Conservation (phyloP, 2,888 invertebrate genomes). For the Luffia ferchaultella region DNA sequence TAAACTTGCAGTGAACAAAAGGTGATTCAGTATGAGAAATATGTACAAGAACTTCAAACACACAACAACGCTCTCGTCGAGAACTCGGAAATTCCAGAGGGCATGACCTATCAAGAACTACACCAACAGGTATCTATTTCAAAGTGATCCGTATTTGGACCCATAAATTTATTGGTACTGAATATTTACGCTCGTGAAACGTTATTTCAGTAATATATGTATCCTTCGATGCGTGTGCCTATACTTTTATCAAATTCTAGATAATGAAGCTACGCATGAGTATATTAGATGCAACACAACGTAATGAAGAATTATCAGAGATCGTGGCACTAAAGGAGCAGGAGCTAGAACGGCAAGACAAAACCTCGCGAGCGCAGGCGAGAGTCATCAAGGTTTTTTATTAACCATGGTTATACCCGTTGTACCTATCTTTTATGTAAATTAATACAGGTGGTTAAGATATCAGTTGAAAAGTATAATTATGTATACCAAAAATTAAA, state of each 20-base stretch:
- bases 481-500: no score
- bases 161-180: no score
- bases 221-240: not conserved
- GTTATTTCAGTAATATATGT: not conserved
- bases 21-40: conserved; percentile 52
- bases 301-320: conserved; percentile 55
- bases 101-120: conserved; percentile 38
- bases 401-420: not conserved
- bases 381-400: conserved; percentile 64
- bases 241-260: conserved; percentile 20
- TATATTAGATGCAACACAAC: conserved; percentile 46
- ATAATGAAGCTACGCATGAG: conserved; percentile 50
- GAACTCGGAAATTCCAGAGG: conserved; percentile 31
- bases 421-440: conserved; percentile 10
- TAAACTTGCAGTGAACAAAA: conserved; percentile 44
- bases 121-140: conserved; percentile 39
- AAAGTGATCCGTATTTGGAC: no score
- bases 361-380: conserved; percentile 68
- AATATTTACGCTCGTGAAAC: no score
- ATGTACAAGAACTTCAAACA: conserved; percentile 39
- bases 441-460: not conserved
- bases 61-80: conserved; percentile 32
- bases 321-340: conserved; percentile 60
- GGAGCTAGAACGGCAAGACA: conserved; percentile 66
- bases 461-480: no score